Conservation (phyloP, 2,888 invertebrate genomes). For the Leucozona laternaria region DNA sequence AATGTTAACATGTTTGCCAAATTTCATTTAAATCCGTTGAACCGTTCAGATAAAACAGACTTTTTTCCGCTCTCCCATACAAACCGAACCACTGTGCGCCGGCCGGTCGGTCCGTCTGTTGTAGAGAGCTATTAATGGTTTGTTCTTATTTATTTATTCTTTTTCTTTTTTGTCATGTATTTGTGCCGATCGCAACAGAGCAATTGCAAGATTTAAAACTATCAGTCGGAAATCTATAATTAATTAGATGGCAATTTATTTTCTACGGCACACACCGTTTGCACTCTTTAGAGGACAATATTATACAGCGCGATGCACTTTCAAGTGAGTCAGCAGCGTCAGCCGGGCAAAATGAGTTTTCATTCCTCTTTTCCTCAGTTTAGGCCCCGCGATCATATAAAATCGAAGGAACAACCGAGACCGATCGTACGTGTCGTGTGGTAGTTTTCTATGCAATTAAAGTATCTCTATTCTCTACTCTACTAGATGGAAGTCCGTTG, state of each 20-base stretch:
- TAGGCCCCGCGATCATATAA: background rate
- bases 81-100: too few species aligned
- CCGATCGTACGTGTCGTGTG: slow-evolving; percentile 38
- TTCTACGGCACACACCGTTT: slow-evolving; percentile 42
- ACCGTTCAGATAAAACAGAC: too few species aligned
- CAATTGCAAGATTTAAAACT: slow-evolving; percentile 57
- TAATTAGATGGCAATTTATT: slow-evolving; percentile 72
- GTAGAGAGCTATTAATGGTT: slow-evolving; percentile 22
- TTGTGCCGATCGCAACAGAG: slow-evolving; percentile 38
- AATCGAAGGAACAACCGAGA: slow-evolving; percentile 33
- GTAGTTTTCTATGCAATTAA: slow-evolving; percentile 66
- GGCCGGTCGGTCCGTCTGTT: too few species aligned
- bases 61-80: too few species aligned
- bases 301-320: slow-evolving; percentile 35
- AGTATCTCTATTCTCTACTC: too few species aligned
- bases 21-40: too few species aligned
- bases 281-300: slow-evolving; percentile 62
- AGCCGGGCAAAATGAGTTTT: slow-evolving; percentile 42
- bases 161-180: slow-evolving; percentile 11
- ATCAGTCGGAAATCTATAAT: slow-evolving; percentile 73
- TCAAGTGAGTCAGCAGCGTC: slow-evolving; percentile 67
- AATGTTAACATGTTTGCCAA: too few species aligned
- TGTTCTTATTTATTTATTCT: slow-evolving; percentile 33
- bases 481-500: slow-evolving; percentile 37
- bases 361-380: slow-evolving; percentile 12